phyloP scores from a whole-genome alignment of 1,140 invertebrate species.

The Zaprionus ghesquierei region DNA sequence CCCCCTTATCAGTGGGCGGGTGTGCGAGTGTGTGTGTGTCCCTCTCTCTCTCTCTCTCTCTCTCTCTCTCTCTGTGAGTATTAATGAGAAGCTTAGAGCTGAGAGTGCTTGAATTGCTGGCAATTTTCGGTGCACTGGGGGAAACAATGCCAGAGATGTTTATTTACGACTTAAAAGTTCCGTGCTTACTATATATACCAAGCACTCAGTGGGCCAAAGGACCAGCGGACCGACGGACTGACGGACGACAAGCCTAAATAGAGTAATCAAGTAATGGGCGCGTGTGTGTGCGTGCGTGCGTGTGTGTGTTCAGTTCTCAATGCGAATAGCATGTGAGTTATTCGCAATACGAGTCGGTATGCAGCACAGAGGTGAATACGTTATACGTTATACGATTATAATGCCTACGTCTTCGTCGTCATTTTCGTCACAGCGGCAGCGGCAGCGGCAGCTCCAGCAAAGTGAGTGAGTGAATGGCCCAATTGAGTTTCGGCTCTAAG shows the following conservation, averaged over 20 bases:
- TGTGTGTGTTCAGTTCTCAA: background rate
- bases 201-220: background rate
- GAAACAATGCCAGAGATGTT: slow-evolving; percentile 46
- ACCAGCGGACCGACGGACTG: background rate
- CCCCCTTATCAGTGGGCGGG: background rate
- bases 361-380: background rate
- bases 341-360: background rate
- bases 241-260: background rate
- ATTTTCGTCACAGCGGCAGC: background rate
- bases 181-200: background rate
- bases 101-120: slow-evolving; percentile 43
- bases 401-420: background rate
- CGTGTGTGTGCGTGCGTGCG: background rate
- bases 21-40: background rate
- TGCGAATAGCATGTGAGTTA: background rate
- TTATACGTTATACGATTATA: background rate
- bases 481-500: background rate
- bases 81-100: background rate
- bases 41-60: too few species aligned
- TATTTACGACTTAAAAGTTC: slow-evolving; percentile 41
- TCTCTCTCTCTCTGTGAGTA: background rate
- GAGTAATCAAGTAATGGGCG: background rate
- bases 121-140: slow-evolving; percentile 44
- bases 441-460: background rate
- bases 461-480: background rate